These are phyloP conservation scores for Potorous gilbertii DNA, from an alignment of 2,797 vertebrate species.

Conservation along the genomic window DNA sequence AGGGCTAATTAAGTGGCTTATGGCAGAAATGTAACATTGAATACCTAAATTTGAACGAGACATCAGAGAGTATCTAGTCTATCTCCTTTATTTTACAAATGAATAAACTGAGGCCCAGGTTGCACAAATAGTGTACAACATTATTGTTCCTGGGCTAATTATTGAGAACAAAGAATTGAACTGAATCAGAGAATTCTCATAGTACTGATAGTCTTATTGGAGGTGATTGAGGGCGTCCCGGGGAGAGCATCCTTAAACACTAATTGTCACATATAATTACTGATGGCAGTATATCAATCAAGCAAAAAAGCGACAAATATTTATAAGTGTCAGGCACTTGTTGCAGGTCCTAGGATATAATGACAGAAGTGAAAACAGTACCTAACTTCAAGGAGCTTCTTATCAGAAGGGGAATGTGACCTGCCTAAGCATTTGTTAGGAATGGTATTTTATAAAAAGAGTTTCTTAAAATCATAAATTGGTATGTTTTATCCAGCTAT, in stretches of 20 bases:
- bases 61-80: background rate
- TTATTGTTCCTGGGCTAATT: background rate
- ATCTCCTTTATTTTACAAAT: background rate
- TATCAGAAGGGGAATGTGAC: background rate
- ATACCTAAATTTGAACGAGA: too few species aligned
- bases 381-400: background rate
- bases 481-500: too few species aligned
- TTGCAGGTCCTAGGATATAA: background rate
- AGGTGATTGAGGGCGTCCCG: background rate
- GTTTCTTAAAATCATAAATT: background rate
- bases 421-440: background rate
- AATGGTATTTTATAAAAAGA: conserved; percentile 9
- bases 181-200: background rate
- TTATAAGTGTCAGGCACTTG: background rate
- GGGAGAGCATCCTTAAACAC: background rate
- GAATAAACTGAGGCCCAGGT: background rate
- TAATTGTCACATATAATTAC: background rate
- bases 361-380: background rate
- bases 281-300: background rate
- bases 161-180: background rate
- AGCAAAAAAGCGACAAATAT: background rate
- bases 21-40: background rate
- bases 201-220: background rate
- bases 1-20: background rate
- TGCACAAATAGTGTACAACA: background rate